Base-by-base conservation (phyloP, 2,797 vertebrate genomes). In the Lemur catta region DNA sequence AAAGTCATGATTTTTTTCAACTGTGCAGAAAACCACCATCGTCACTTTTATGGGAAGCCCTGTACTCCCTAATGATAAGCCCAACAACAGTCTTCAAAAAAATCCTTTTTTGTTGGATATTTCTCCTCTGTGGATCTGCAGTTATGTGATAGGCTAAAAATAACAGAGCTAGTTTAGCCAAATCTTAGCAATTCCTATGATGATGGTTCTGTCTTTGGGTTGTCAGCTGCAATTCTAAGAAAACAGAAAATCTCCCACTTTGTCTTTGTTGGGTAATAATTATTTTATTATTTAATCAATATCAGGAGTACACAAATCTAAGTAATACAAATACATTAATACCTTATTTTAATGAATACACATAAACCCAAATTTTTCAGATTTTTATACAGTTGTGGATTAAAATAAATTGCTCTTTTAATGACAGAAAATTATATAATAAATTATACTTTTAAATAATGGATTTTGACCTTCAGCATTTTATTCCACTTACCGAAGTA, bases 391-490 rank as follows among this genome's bases (percentile, higher is more conserved):
- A 78, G 57, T 82, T 89, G 63, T 89, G 1, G 9, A 59, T 75
- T n/a, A 35, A 69, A 93, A 97, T 75, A 65, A 61, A 52, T 48
- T 91, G 11, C 15, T 93, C 2, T n/a, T 97, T 92, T 93, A 96
- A 84, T 93, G 81, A 93, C 43, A 88, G 79, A 35, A 7, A 93
- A 57, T 41, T 26, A 55, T n/a, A 12, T 80, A 71, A 59, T 80
- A 52, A 93, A 69, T 86, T 61, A 13, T 46, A 52, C 79, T 78
- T 97, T 97, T 96, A 95, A 97, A 96, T 97, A 92, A 79, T 46
- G n/a, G 14, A 90, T 95, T 97, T 89, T 97, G 33, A 55, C 22
- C 28, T 84, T 63, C 82, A 91, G 7, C 22, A 24, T 93, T 95
- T 78, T 91, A 67, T 82, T 61, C 22, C 46, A 71, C 61, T 96